Evolutionary conservation across 2,113 vertebrate species (phyloP), one percentile per base, ranked within the genome.

Genomic region (Hemibagrus wyckioides): DNA sequence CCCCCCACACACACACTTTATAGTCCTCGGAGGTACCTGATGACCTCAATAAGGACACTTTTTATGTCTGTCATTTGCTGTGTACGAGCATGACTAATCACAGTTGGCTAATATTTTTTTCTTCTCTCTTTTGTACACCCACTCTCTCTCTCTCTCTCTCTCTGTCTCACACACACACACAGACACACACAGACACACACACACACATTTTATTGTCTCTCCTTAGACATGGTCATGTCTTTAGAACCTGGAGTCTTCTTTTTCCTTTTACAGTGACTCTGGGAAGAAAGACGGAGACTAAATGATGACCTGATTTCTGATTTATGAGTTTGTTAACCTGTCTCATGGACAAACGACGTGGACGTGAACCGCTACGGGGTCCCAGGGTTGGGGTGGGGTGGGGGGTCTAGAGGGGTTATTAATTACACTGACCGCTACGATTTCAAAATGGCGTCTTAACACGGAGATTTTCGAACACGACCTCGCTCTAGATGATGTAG

Each of bases 1-100:
- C 44, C 44, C 54, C 82, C 21, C 84, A 36, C 67, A 52, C 65
- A 41, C 83, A 73, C 56, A n/a, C 79, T 75, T 85, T 80, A 77
- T 79, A 80, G 28, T 83, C 67, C 79, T 84, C 63, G 79, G 82
- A 79, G 80, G 73, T 63, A 67, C 86, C 63, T 85, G 44, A 81
- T 84, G 84, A 89, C 88, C 82, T 88, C 89, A 76, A 61, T 88
- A 82, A 88, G 88, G 86, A 89, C 90, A 89, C 84, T 82, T 65
- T 89, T 89, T 89, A 85, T 83, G 82, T 80, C 82, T 19, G 82
- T 80, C 65, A 56, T 88, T 89, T 89, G 85, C 80, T 83, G 87
- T 87, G 87, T 87, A 88, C 48, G 84, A 90, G 90, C 86, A 82
- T 89, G 86, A 88, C 88, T 89, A 89, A 89, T 89, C 85, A 84